phyloP scores from a whole-genome alignment of 1,140 invertebrate genomes.

The Mizuhopecten yessoensis region DNA sequence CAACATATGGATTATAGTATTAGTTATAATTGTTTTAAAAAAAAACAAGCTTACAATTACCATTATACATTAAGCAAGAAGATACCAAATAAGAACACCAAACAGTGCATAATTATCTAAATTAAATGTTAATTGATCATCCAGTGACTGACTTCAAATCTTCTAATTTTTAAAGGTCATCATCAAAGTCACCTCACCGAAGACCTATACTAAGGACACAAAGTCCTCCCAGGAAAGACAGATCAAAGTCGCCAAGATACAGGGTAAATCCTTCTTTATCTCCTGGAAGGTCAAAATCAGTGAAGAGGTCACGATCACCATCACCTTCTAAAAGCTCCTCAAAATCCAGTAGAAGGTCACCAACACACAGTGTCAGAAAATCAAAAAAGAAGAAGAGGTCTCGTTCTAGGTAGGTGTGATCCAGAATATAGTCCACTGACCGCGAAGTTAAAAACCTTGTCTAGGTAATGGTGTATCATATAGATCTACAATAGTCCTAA shows the following conservation, averaged over 20 bases:
- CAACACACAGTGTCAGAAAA: slow-evolving; percentile 57
- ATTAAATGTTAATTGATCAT: no score
- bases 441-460: no score
- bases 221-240: slow-evolving; percentile 58
- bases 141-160: no score
- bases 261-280: slow-evolving; percentile 51
- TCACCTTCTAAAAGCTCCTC: slow-evolving; percentile 64
- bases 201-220: slow-evolving; percentile 44
- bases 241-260: slow-evolving; percentile 60
- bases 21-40: no score
- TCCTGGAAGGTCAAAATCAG: background rate
- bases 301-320: slow-evolving; percentile 63
- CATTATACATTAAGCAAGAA: no score
- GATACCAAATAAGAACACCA: no score
- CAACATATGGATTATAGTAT: no score
- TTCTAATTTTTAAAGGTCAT: slow-evolving; percentile 53
- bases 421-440: no score
- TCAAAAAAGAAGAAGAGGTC: slow-evolving; percentile 69
- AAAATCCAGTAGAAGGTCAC: slow-evolving; percentile 42
- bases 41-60: no score
- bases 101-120: no score
- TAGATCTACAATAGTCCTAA: no score
- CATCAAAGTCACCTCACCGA: slow-evolving; percentile 63
- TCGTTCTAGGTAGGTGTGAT: slow-evolving; percentile 57
- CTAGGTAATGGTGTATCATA: no score